Conservation (phyloP, 2,888 invertebrate genomes). For the Leptopilina myrica region DNA sequence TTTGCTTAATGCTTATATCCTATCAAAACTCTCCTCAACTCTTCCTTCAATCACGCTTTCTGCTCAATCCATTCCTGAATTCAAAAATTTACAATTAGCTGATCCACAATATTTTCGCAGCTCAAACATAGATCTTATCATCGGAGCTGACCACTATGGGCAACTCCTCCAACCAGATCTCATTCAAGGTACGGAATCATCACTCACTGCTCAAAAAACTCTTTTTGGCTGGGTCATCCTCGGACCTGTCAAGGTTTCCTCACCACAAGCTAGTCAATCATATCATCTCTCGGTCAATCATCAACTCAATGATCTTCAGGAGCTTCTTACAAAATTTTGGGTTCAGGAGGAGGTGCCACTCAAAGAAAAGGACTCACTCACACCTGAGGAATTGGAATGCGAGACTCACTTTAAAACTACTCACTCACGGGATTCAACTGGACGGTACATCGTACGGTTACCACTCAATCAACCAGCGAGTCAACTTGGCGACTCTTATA, state of each 20-base stretch:
- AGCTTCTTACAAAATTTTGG: neutral
- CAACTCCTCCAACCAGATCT: neutral
- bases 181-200: neutral
- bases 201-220: neutral
- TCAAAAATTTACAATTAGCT: neutral
- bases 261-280: neutral
- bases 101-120: conserved; percentile 10
- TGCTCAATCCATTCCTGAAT: neutral
- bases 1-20: neutral
- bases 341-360: neutral
- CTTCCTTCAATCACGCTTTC: neutral
- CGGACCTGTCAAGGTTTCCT: neutral
- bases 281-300: neutral
- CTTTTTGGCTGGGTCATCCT: neutral
- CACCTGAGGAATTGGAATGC: neutral
- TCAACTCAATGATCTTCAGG: neutral
- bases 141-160: too few relatives aligned
- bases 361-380: neutral
- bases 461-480: too few relatives aligned
- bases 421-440: neutral
- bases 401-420: neutral
- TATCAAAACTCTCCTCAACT: neutral
- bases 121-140: neutral
- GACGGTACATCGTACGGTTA: too few relatives aligned
- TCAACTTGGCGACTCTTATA: too few relatives aligned